phyloP scores from a whole-genome alignment of 2,113 vertebrate genomes.

The Caretta caretta region DNA sequence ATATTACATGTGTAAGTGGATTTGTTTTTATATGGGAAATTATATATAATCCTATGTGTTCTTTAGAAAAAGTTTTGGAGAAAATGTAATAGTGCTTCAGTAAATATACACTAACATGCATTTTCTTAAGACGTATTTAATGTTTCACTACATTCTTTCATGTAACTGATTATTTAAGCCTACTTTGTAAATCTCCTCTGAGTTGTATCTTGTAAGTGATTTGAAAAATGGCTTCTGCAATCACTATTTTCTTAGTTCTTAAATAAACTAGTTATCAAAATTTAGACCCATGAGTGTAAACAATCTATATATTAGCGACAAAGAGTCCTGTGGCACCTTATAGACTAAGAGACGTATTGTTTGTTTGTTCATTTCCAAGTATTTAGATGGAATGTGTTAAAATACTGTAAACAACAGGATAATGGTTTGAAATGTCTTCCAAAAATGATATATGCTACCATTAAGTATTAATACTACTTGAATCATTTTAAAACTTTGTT shows the following conservation, averaged over 20 bases:
- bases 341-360: background rate
- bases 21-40: slow-evolving; percentile 65
- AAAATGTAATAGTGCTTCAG: background rate
- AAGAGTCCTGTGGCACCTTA: too few species aligned
- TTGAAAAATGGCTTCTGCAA: slow-evolving; percentile 36
- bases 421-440: background rate
- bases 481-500: slow-evolving; percentile 38
- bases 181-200: slow-evolving; percentile 34
- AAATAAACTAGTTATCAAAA: background rate
- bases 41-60: background rate
- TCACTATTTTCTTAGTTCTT: slow-evolving; percentile 20
- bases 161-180: slow-evolving; percentile 33
- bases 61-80: slow-evolving; percentile 23
- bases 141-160: background rate
- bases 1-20: slow-evolving; percentile 43
- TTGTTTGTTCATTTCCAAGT: background rate
- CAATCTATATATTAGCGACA: background rate
- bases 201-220: background rate
- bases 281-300: slow-evolving; percentile 2
- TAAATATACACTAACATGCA: background rate
- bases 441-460: background rate
- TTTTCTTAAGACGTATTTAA: slow-evolving; percentile 41
- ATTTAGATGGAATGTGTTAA: background rate
- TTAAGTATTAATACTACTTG: background rate
- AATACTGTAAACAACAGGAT: background rate